Evolutionary conservation across 2,888 invertebrate genomes (phyloP), one percentile per base, ranked within the genome.

Genomic region (Eucera pruinosa): DNA sequence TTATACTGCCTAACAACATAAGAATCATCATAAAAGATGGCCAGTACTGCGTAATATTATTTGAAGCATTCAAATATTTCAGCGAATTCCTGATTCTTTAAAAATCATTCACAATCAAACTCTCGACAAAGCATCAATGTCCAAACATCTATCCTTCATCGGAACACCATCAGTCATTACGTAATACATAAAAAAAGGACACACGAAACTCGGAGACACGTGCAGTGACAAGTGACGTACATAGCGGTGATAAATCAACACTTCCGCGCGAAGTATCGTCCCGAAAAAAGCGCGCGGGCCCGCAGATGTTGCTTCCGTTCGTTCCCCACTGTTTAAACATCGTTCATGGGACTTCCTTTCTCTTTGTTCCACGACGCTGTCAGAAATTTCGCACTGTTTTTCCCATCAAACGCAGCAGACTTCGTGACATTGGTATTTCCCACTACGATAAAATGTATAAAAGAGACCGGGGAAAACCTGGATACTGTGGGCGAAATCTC

Each of bases 301-400:
- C 5, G 23, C 70, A 71, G 48, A 71, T 71, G 70, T 69, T 69
- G 48, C 48, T 50, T 41, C 69, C 73, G 61, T 33, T 64, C 50
- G 41, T 57, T 45, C 27, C 36, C 20, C 41, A 11, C n/a, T 55
- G 47, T 70, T 69, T 71, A 70, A 69, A 57, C 55, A 55, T n/a
- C 20, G 48, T 50, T n/a, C 61, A 6, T 13, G n/a, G 3, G 25
- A 57, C 47, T 61, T 58, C 27, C 62, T 47, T 15, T 9, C 1
- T 36, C 11, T 18, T n/a, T 20, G 7, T 48, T 50, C 3, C 33
- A 33, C 7, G 50, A 9, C 13, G 48, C 15, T 11, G 5, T 6
- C 30, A n/a, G 7, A n/a, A 6, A 1, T n/a, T n/a, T n/a, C n/a
- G n/a, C n/a, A n/a, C n/a, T n/a, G n/a, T n/a, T n/a, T n/a, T n/a